Percentiles rank a stretch among this genome's conserved stretches.
These are phyloP conservation scores for Chirona hameri DNA, from an alignment of 2,888 invertebrate genomes.

Conservation along the genomic window DNA sequence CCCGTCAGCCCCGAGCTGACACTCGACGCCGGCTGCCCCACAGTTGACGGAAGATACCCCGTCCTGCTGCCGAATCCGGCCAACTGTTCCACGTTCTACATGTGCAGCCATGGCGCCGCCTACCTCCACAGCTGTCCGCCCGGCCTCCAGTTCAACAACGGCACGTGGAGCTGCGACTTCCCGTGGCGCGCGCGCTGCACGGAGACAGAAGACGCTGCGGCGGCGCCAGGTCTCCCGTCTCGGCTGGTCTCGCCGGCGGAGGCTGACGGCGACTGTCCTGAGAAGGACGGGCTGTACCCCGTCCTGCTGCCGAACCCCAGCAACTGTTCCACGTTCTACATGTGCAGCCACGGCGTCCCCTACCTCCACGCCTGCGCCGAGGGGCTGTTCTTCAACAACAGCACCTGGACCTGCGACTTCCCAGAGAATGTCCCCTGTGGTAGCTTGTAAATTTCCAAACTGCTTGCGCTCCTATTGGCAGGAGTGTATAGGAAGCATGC, in stretches of 20 bases:
- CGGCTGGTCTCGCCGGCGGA: background rate
- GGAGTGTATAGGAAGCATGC: no score
- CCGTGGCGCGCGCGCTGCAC: background rate
- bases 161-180: background rate
- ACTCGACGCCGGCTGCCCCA: background rate
- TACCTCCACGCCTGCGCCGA: background rate
- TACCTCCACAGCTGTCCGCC: background rate
- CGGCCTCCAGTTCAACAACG: background rate
- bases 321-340: background rate
- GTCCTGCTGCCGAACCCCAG: background rate
- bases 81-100: constrained; percentile 1
- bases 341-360: background rate
- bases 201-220: background rate
- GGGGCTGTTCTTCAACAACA: background rate
- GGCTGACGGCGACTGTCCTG: background rate
- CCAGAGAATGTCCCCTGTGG: background rate
- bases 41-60: background rate
- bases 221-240: no score
- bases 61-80: background rate
- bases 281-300: background rate
- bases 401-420: background rate
- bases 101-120: background rate
- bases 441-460: no score
- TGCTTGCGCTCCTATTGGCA: no score
- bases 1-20: background rate